Conservation (phyloP, 1,140 invertebrate species). For the Atta cephalotes region DNA sequence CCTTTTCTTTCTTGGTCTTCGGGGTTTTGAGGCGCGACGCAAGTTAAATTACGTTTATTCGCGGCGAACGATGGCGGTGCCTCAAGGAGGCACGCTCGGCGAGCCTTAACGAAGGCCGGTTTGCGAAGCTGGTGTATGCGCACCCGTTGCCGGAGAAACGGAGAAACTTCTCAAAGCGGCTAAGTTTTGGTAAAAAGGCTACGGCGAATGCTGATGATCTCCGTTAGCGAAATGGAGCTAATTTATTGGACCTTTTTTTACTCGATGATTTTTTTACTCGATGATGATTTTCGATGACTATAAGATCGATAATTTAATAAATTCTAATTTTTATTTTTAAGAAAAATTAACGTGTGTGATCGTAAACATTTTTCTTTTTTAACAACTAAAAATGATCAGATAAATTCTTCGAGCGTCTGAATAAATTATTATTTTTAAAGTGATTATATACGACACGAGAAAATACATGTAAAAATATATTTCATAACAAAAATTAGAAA, state of each 20-base stretch:
- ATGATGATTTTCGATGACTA: background rate
- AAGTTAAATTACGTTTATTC: constrained; percentile 72
- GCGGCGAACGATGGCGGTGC: constrained; percentile 45
- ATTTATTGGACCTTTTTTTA: constrained; percentile 36
- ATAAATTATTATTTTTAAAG: constrained; percentile 10
- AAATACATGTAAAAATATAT: background rate
- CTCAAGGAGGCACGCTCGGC: constrained; percentile 41
- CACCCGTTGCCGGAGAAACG: background rate
- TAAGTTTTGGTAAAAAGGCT: constrained; percentile 56
- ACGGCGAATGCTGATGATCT: constrained; percentile 45
- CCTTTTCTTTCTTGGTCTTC: background rate
- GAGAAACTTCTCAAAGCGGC: constrained; percentile 47
- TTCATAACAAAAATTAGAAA: constrained; percentile 14
- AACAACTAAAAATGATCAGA: background rate
- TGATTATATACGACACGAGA: background rate
- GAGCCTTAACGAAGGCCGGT: constrained; percentile 58
- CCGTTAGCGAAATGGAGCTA: background rate
- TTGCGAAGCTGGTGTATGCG: constrained; percentile 27
- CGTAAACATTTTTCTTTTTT: background rate
- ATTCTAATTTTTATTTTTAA: background rate
- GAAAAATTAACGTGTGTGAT: background rate
- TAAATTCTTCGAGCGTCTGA: background rate
- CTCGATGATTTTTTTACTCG: too few relatives aligned
- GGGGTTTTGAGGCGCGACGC: constrained; percentile 48
- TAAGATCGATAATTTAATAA: background rate